phyloP scores from a whole-genome alignment of 2,113 vertebrate species.

The Siniperca chuatsi region DNA sequence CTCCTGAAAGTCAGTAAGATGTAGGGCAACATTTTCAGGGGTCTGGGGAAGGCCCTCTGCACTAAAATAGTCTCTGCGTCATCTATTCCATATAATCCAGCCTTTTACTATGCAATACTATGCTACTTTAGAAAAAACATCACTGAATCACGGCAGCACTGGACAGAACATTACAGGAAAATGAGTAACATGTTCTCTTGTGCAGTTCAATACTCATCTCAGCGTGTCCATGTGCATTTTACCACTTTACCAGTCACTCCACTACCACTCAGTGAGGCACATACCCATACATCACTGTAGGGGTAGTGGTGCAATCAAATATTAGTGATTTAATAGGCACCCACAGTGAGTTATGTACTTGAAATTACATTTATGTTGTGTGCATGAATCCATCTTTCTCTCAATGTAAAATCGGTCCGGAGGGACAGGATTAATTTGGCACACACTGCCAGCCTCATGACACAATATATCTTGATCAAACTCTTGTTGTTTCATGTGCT shows the following conservation, averaged over 20 bases:
- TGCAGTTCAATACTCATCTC: neutral
- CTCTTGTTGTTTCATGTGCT: conserved; percentile 3
- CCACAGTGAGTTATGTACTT: neutral
- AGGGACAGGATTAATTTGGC: conserved; percentile 16
- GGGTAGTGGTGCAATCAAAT: neutral
- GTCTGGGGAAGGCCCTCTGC: neutral
- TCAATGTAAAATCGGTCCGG: neutral
- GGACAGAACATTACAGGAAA: neutral
- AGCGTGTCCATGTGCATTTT: neutral
- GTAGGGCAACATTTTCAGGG: neutral
- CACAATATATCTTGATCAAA: conserved; percentile 8
- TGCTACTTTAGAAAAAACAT: too few relatives aligned
- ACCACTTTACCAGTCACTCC: neutral
- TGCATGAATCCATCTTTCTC: conserved; percentile 5
- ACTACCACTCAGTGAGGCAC: neutral
- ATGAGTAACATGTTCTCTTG: neutral
- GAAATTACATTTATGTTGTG: neutral
- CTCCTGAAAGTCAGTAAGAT: neutral
- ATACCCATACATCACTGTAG: neutral
- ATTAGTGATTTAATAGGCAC: conserved; percentile 6
- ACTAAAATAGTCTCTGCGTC: neutral
- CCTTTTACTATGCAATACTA: neutral
- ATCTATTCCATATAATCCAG: neutral
- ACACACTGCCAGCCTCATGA: neutral
- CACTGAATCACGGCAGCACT: neutral